These are phyloP conservation scores for Conger conger DNA, from an alignment of 2,113 vertebrate species.

Conservation along the genomic window DNA sequence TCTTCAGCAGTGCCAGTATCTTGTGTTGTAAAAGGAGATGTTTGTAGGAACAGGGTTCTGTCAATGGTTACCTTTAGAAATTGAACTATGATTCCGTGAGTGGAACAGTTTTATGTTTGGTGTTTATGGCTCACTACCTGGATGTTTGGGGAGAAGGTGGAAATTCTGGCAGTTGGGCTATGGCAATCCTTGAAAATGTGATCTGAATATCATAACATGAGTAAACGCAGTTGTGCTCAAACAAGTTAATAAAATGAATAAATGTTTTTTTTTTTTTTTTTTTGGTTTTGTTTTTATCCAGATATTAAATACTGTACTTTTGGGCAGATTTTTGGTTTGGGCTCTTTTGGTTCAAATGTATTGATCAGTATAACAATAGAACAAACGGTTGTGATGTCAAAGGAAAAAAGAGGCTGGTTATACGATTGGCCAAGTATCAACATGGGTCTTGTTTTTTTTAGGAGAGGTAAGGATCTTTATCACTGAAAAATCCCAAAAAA, in stretches of 20 bases:
- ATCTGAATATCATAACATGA: neutral
- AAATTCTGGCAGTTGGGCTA: neutral
- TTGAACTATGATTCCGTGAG: slow-evolving; percentile 7
- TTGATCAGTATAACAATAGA: neutral
- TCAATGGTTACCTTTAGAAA: slow-evolving; percentile 12
- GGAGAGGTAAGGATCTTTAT: too few species aligned
- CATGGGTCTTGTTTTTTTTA: neutral
- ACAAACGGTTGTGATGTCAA: neutral
- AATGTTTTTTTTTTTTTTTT: too few species aligned
- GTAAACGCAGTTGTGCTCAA: neutral
- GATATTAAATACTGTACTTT: neutral
- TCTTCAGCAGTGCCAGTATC: slow-evolving; percentile 4
- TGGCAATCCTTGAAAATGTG: slow-evolving; percentile 15
- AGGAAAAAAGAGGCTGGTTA: too few species aligned
- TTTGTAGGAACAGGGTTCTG: neutral
- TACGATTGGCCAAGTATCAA: neutral
- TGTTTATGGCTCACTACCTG: slow-evolving; percentile 15
- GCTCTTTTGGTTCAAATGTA: neutral
- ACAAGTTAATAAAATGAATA: neutral
- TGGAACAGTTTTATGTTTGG: slow-evolving; percentile 13
- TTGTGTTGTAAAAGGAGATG: slow-evolving; percentile 12
- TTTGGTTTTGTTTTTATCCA: too few species aligned
- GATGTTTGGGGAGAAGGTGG: neutral
- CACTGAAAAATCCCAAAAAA: too few species aligned
- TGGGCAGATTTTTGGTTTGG: neutral